Evolutionary conservation across 2,888 invertebrate genomes (phyloP).

Genomic region (Acleris literana): DNA sequence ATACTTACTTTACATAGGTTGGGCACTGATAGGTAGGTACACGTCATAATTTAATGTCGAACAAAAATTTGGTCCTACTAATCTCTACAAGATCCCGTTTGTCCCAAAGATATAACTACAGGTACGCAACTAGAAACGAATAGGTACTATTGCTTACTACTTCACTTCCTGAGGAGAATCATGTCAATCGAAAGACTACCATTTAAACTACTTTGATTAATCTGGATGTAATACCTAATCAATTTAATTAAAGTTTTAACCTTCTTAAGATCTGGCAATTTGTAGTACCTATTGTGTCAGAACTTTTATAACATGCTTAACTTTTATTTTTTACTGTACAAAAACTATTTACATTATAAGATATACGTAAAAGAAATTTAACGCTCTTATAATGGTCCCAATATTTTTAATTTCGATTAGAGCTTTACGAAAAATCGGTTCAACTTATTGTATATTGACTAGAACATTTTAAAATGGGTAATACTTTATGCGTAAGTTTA

Average conservation of each 20-base stretch:
- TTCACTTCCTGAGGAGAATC: too few species aligned
- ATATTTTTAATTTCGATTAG: conserved; percentile 43
- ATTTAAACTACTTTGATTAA: background rate
- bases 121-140: too few species aligned
- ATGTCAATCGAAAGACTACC: too few species aligned
- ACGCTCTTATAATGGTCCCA: conserved; percentile 49
- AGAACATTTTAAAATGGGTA: conserved; percentile 41
- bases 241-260: conserved; percentile 2
- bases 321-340: conserved; percentile 20
- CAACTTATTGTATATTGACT: conserved; percentile 45
- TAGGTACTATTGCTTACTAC: too few species aligned
- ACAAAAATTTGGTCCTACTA: too few species aligned
- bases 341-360: conserved; percentile 35
- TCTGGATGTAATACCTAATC: background rate
- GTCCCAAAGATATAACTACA: too few species aligned
- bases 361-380: conserved; percentile 42
- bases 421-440: conserved; percentile 33
- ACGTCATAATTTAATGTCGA: too few species aligned
- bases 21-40: too few species aligned
- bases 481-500: conserved; percentile 28
- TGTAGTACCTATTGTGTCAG: conserved; percentile 2
- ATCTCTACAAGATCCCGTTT: too few species aligned
- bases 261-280: conserved; percentile 14
- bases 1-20: too few species aligned
- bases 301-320: conserved; percentile 10